Base-by-base conservation (phyloP, 2,113 vertebrate genomes). In the Colius striatus region DNA sequence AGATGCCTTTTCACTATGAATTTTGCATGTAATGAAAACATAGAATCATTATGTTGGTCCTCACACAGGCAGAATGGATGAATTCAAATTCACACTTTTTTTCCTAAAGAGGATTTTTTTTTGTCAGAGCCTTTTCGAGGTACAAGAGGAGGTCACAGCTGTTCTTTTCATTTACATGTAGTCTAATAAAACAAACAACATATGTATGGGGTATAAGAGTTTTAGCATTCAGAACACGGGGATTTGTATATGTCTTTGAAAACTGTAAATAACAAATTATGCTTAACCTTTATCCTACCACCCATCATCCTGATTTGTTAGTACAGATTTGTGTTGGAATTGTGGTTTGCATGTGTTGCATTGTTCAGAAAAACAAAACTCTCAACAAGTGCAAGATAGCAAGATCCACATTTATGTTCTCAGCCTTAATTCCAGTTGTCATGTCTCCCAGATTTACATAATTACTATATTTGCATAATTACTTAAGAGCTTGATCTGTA, bases 141-240 rank as follows among this genome's bases (percentile, higher is more conserved):
- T 90, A 78, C 63, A 75, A 81, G 66, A 53, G 53, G 32, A 90
- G 76, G 76, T 75, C 94, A 90, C 95, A 96, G 76, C 95, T 97
- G 94, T 92, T 96, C 73, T 87, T 60, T 80, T 94, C 88, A 81
- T 87, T 93, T 83, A 81, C 83, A 81, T 65, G 53, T 84, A 90
- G 67, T 72, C 61, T 90, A 36, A 55, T 84, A 94, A 95, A 96
- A 71, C 76, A 96, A 96, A 95, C 93, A 95, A 93, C 93, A 90
- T 95, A 95, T 92, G 93, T 68, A 72, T 50, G 65, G 83, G 68
- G 87, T 71, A 50, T 63, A 38, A 38, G 68, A 92, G 70, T 86
- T 86, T 92, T 73, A 95, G 79, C 72, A 61, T 48, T 94, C 55
- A 41, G 85, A 97, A 90, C 79, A 41, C 0, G 2, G 83, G 57